Evolutionary conservation across 2,888 invertebrate species (phyloP).

Genomic region (Microplitis deprimator): DNA sequence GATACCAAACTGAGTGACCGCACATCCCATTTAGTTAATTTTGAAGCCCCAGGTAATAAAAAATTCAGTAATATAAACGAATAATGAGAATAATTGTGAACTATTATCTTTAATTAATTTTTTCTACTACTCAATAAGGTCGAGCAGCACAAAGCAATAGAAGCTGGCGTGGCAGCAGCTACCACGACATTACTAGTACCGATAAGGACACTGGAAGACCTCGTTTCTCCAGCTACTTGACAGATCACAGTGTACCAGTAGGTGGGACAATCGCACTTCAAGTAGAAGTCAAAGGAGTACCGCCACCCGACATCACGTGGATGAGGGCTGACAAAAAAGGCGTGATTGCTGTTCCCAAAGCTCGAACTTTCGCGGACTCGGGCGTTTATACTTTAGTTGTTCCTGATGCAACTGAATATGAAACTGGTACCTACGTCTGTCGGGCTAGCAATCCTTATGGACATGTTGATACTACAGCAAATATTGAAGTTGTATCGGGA

Average conservation of each 20-base stretch:
- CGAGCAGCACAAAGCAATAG: conserved; percentile 8
- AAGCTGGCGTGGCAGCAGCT: conserved; percentile 52
- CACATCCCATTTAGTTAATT: conserved; percentile 81
- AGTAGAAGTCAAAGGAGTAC: conserved; percentile 79
- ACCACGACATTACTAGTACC: conserved; percentile 43
- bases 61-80: conserved; percentile 45
- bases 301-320: conserved; percentile 83
- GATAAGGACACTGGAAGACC: conserved; percentile 71
- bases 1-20: conserved; percentile 80
- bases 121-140: not conserved
- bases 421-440: conserved; percentile 83
- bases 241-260: conserved; percentile 81
- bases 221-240: conserved; percentile 79
- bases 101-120: not conserved
- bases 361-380: conserved; percentile 79
- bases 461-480: conserved; percentile 81
- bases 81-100: conserved; percentile 5
- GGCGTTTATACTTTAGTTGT: conserved; percentile 83
- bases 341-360: conserved; percentile 75
- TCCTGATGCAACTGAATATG: conserved; percentile 80
- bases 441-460: conserved; percentile 83
- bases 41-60: conserved; percentile 75
- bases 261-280: conserved; percentile 88
- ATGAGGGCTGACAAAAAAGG: conserved; percentile 75
- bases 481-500: conserved; percentile 79